Conservation (phyloP, 2,797 vertebrate species). For the Alca torda region DNA sequence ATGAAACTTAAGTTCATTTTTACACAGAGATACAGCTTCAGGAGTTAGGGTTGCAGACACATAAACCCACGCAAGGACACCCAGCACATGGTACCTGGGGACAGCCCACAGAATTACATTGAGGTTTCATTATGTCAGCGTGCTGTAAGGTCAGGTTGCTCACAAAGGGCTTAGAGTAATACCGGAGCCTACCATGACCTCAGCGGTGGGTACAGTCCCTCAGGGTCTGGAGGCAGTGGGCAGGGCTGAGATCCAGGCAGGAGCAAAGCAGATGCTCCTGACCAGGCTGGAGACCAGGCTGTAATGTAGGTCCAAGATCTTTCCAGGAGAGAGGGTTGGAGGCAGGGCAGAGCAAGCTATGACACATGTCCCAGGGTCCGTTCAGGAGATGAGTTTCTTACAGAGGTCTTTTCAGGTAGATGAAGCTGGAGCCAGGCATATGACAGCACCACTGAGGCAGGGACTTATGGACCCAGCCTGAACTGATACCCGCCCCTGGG, state of each 20-base stretch:
- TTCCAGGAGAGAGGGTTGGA: not conserved
- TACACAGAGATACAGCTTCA: not conserved
- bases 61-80: not conserved
- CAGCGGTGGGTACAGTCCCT: rapidly evolving
- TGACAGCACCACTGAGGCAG: not conserved
- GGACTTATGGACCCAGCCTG: not conserved
- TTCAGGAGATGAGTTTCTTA: not conserved
- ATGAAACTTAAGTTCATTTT: not conserved
- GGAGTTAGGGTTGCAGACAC: not conserved
- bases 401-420: not conserved
- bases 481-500: not conserved
- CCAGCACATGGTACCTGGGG: rapidly evolving
- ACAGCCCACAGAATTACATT: not conserved
- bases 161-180: not conserved
- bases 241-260: not conserved
- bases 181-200: not conserved
- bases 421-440: not conserved
- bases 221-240: not conserved
- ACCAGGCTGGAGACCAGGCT: not conserved
- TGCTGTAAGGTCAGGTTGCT: not conserved
- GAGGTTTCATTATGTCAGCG: not conserved
- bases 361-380: rapidly evolving
- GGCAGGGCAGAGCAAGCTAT: not conserved
- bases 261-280: not conserved
- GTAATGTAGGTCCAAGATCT: not conserved